Percentiles rank a stretch among this genome's conserved stretches.
Evolutionary conservation across 2,888 invertebrate species (phyloP).

Genomic region (Microctonus hyperodae): DNA sequence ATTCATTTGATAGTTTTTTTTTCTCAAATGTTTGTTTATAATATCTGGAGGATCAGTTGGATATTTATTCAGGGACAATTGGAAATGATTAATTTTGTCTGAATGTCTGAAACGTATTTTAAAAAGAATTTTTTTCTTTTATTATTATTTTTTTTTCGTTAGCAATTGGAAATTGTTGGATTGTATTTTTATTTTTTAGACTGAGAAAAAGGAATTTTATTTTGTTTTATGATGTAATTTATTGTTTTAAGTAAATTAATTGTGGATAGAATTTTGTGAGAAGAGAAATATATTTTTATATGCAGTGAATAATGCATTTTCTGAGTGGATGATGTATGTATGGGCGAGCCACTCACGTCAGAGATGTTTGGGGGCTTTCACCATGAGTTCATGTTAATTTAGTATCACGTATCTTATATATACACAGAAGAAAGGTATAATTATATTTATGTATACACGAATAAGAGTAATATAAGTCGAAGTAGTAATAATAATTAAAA

Average conservation of each 20-base stretch:
- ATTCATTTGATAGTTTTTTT: neutral
- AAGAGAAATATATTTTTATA: neutral
- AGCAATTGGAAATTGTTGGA: no score
- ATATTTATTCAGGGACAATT: neutral
- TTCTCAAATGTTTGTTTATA: neutral
- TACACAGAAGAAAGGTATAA: neutral
- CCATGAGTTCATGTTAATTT: neutral
- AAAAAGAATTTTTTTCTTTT: no score
- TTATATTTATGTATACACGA: neutral
- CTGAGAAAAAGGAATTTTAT: neutral
- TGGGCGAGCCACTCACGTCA: neutral
- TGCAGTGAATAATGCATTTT: neutral
- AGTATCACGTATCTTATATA: neutral
- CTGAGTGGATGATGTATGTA: neutral
- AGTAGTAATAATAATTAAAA: constrained; percentile 7
- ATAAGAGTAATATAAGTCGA: no score
- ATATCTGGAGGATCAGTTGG: neutral
- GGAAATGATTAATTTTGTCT: neutral
- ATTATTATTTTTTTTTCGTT: neutral
- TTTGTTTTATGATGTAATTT: neutral
- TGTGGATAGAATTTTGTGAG: neutral
- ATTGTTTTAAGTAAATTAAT: neutral
- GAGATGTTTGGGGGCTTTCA: neutral
- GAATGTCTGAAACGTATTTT: neutral
- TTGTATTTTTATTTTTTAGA: neutral